These are phyloP conservation scores for Oostethus manadensis DNA, from an alignment of 2,113 vertebrate genomes.

Conservation along the genomic window DNA sequence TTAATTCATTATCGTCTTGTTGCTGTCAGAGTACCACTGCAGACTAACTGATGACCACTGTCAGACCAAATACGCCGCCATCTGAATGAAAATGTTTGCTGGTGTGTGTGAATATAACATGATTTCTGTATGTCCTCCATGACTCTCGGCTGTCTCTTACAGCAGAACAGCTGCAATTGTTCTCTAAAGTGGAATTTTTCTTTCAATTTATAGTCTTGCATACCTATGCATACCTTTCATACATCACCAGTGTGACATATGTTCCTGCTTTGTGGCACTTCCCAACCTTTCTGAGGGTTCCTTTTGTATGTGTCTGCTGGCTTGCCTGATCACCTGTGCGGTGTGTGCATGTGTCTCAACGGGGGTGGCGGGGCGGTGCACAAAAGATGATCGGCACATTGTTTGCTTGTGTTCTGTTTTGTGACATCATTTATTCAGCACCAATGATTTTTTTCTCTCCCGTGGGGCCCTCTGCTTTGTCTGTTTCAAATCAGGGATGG, in stretches of 20 bases:
- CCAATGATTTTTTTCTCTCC: constrained; percentile 48
- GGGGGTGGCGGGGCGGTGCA: neutral
- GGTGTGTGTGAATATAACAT: constrained; percentile 60
- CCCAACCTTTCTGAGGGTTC: constrained; percentile 47
- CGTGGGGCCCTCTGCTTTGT: constrained; percentile 54
- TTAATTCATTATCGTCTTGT: constrained; percentile 68
- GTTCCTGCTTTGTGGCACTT: constrained; percentile 47
- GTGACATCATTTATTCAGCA: constrained; percentile 64
- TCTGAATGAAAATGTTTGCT: constrained; percentile 64
- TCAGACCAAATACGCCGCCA: constrained; percentile 57
- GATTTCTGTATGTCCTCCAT: constrained; percentile 54
- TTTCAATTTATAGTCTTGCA: constrained; percentile 35
- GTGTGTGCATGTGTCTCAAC: constrained; percentile 45
- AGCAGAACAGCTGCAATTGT: constrained; percentile 40
- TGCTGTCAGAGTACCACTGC: constrained; percentile 63
- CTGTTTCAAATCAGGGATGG: constrained; percentile 62
- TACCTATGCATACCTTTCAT: constrained; percentile 33
- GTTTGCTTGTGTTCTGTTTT: constrained; percentile 65
- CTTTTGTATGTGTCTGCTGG: constrained; percentile 51
- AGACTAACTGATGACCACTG: constrained; percentile 68
- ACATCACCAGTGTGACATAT: constrained; percentile 26
- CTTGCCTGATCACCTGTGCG: constrained; percentile 40
- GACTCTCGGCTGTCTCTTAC: constrained; percentile 43
- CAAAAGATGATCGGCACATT: constrained; percentile 48
- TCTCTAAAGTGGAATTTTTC: constrained; percentile 25